Base-by-base conservation (phyloP, 2,888 invertebrate species). In the Drosophila hawaiiensis region DNA sequence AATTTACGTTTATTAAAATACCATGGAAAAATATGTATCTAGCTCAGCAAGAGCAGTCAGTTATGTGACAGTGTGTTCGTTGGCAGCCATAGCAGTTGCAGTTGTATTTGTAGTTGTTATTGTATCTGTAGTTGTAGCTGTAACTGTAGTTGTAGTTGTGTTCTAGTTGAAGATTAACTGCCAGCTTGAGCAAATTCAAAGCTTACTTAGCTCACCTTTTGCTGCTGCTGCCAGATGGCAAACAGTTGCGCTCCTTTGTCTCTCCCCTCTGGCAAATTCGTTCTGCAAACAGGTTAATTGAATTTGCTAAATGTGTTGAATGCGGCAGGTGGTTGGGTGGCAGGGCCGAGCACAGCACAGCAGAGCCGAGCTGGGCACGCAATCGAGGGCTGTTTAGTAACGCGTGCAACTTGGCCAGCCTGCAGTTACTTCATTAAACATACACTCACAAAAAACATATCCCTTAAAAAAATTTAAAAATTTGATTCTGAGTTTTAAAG, bases 211-310 rank as follows among this genome's bases (percentile, higher is more conserved):
- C 43, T 72, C 39, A 47, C 47, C 25, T 47, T 47, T 47, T 22
- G 37, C 28, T 39, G 41, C 29, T 47, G 56, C 50, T 52, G 61
- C 43, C 47, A 50, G 62, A 37, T 68, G 33, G 50, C 39, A 39
- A 39, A 60, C 64, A 58, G 58, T 33, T 39, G 39, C 12, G n/a
- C 22, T 25, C 37, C 19, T 6, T 39, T 31, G 5, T 35, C 19
- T n/a, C 54, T 28, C 28, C 58, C 74, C 53, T 31, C 22, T 52
- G 67, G 67, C 67, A 53, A 53, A 10, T 68, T 68, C 52, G 64
- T 70, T 52, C 77, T 53, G 61, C 81, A 88, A 85, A 75, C 83
- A 85, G 71, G 81, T 85, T 83, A 88, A 84, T 88, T 84, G 84
- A 78, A 73, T 84, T 88, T 85, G 58, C 74, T 69, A 66, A 80